Evolutionary conservation across 2,113 vertebrate genomes (phyloP).

Genomic region (Psammodynastes pulverulentus): DNA sequence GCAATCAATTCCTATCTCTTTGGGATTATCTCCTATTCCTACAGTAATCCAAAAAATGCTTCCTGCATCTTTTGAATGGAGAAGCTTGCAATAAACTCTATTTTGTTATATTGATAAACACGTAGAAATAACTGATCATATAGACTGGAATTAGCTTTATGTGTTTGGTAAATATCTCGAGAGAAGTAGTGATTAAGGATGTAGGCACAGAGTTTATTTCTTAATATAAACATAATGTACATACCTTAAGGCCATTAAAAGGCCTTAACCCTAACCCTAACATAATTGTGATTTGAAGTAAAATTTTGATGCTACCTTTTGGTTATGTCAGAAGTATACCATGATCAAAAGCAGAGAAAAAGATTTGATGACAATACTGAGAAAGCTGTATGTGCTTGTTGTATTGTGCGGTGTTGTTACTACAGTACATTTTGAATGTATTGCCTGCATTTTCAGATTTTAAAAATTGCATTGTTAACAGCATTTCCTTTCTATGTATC

Average conservation of each 20-base stretch:
- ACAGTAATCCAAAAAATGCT: neutral
- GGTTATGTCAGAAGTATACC: neutral
- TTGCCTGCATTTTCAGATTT: neutral
- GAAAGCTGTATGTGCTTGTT: neutral
- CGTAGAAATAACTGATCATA: neutral
- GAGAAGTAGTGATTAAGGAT: neutral
- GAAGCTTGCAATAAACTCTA: neutral
- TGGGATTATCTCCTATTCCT: neutral
- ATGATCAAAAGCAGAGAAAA: neutral
- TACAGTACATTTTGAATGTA: neutral
- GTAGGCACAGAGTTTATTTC: neutral
- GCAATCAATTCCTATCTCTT: neutral
- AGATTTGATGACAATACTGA: neutral
- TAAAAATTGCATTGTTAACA: slow-evolving; percentile 1
- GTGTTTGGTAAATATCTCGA: neutral
- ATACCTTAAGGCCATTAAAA: neutral
- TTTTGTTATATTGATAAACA: neutral
- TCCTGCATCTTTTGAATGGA: neutral
- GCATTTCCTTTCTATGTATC: neutral
- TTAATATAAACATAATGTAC: neutral
- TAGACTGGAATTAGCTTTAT: neutral
- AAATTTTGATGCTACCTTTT: neutral
- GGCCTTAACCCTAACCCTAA: fast-evolving
- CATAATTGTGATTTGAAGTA: slow-evolving; percentile 5
- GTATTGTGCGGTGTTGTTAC: neutral